These are phyloP conservation scores for Chrysochloris asiatica DNA, from an alignment of 2,113 vertebrate species.

Conservation along the genomic window DNA sequence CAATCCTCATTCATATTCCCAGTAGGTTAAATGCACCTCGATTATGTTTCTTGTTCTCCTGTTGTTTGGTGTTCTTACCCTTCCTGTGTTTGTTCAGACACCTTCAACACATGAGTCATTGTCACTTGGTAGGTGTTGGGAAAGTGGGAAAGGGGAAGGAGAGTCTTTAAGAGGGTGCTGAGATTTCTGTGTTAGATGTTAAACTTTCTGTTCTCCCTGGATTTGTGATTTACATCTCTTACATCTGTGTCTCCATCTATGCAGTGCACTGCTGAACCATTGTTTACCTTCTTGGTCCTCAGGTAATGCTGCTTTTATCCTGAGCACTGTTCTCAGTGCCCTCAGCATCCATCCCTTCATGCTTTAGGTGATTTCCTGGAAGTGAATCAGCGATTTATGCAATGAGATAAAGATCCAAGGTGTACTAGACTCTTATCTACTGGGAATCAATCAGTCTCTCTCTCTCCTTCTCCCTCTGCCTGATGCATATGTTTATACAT, in stretches of 20 bases:
- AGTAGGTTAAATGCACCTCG: constrained; percentile 32
- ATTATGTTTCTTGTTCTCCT: constrained; percentile 57
- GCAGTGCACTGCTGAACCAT: background rate
- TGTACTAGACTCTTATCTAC: background rate
- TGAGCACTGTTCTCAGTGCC: background rate
- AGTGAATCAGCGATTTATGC: background rate
- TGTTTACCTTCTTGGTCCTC: background rate
- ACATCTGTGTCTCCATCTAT: background rate
- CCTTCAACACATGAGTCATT: constrained; percentile 69
- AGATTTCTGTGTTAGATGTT: constrained; percentile 9
- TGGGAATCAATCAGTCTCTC: background rate
- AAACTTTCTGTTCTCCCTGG: background rate
- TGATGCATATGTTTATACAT: background rate
- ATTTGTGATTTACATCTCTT: background rate
- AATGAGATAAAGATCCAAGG: background rate
- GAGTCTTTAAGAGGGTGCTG: constrained; percentile 13
- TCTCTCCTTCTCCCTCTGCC: background rate
- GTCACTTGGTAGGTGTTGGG: constrained; percentile 56
- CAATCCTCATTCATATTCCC: constrained; percentile 66
- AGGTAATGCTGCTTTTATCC: background rate
- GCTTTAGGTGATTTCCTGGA: background rate
- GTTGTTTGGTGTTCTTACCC: constrained; percentile 63
- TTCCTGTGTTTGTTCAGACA: constrained; percentile 79
- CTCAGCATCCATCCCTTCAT: background rate
- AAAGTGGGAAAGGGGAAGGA: constrained; percentile 53